Evolutionary conservation across 1,140 invertebrate genomes (phyloP).

Genomic region (Leptoteleia sp.): DNA sequence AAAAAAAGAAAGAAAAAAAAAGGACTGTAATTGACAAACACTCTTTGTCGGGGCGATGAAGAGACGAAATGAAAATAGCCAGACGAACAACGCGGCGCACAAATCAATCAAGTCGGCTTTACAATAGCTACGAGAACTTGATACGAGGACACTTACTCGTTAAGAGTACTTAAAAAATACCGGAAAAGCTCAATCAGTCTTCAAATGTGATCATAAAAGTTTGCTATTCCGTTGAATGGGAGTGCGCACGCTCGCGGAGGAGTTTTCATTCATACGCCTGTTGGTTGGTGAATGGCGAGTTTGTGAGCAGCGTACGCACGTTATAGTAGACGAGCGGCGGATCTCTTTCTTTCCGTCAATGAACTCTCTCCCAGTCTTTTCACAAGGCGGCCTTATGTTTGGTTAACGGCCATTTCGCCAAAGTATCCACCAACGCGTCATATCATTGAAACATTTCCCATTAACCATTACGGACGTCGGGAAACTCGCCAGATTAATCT

Average conservation of each 20-base stretch:
- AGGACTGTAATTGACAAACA: no score
- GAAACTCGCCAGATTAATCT: conserved; percentile 24
- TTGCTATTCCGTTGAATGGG: conserved; percentile 36
- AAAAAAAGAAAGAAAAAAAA: no score
- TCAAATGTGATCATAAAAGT: conserved; percentile 42
- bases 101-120: conserved; percentile 2
- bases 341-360: conserved; percentile 72
- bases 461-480: conserved; percentile 14
- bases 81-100: background rate
- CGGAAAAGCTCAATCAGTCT: conserved; percentile 37
- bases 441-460: conserved; percentile 36
- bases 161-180: conserved; percentile 10
- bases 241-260: conserved; percentile 11
- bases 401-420: conserved; percentile 41
- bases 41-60: no score
- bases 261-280: conserved; percentile 66
- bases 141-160: no score
- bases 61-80: no score
- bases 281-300: conserved; percentile 68
- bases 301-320: conserved; percentile 68
- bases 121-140: no score
- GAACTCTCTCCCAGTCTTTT: conserved; percentile 65
- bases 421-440: conserved; percentile 29
- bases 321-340: conserved; percentile 37
- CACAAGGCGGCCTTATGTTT: conserved; percentile 39